A percentile compares a stretch with the other conserved stretches of the same genome.
Evolutionary conservation across 2,888 invertebrate genomes (phyloP).

Genomic region (Barypeithes pellucidus): DNA sequence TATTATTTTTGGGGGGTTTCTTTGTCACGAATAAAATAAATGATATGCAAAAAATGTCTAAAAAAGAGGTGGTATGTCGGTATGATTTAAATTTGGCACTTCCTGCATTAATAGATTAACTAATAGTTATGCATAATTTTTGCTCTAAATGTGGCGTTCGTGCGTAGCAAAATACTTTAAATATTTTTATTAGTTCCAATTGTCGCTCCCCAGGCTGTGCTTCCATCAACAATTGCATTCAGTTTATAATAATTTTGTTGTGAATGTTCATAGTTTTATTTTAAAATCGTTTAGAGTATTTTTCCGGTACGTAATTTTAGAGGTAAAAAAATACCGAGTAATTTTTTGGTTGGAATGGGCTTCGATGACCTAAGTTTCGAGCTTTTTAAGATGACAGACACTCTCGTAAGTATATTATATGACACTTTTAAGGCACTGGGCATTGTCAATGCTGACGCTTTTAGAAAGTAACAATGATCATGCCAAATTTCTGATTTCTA

Average conservation of each 20-base stretch:
- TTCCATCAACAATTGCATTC: conserved; percentile 1
- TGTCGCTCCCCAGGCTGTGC: neutral
- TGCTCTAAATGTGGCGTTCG: conserved; percentile 28
- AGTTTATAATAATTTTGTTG: neutral
- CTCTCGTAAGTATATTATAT: neutral
- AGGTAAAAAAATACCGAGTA: no score
- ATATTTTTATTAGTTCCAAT: conserved; percentile 32
- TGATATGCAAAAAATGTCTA: neutral
- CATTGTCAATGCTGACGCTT: no score
- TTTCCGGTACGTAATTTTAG: no score
- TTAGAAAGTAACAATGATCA: no score
- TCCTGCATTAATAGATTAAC: conserved; percentile 21
- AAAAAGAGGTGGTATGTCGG: conserved; percentile 18
- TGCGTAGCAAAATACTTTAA: conserved; percentile 20
- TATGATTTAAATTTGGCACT: conserved; percentile 41
- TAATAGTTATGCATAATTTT: conserved; percentile 24
- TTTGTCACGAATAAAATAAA: neutral
- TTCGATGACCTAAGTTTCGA: conserved; percentile 8
- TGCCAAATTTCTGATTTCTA: no score
- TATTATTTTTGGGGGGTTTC: no score
- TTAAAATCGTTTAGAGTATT: no score
- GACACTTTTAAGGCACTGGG: no score
- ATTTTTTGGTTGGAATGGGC: neutral
- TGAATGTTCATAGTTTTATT: no score
- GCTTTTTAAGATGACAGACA: neutral